Percentiles rank a stretch among this genome's conserved stretches.
phyloP scores from a whole-genome alignment of 1,140 invertebrate species.

The Bombus superbus region DNA sequence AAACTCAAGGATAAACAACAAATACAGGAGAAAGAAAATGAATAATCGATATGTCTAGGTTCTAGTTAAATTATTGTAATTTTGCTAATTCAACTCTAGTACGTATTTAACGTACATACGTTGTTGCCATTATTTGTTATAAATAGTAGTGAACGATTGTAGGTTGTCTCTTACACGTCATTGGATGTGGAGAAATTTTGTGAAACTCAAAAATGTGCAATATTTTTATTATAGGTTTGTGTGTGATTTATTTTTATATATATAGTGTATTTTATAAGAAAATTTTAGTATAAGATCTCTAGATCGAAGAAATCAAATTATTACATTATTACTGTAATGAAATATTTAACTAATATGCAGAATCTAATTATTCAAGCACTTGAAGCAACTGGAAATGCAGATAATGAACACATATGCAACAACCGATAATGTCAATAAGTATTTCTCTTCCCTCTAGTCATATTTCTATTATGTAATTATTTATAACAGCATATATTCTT shows the following conservation, averaged over 20 bases:
- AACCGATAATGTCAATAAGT: slow-evolving; percentile 60
- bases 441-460: slow-evolving; percentile 67
- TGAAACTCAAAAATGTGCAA: slow-evolving; percentile 58
- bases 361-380: neutral
- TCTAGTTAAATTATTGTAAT: slow-evolving; percentile 52
- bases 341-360: slow-evolving; percentile 1
- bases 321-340: neutral
- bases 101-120: slow-evolving; percentile 34
- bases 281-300: slow-evolving; percentile 12
- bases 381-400: slow-evolving; percentile 6
- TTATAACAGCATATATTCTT: slow-evolving; percentile 55
- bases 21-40: slow-evolving; percentile 41
- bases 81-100: slow-evolving; percentile 10
- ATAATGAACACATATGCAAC: slow-evolving; percentile 33
- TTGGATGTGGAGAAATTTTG: slow-evolving; percentile 3
- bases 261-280: slow-evolving; percentile 1
- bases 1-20: slow-evolving; percentile 73
- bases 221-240: slow-evolving; percentile 58
- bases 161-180: neutral
- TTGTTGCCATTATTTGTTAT: slow-evolving; percentile 68
- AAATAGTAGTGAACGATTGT: slow-evolving; percentile 35
- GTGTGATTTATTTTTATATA: slow-evolving; percentile 42
- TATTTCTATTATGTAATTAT: slow-evolving; percentile 61
- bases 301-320: slow-evolving; percentile 26
- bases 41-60: slow-evolving; percentile 39